Evolutionary conservation across 2,797 vertebrate genomes (phyloP), one percentile per base, ranked within the genome.

Genomic region (Notolepis coatsorum): DNA sequence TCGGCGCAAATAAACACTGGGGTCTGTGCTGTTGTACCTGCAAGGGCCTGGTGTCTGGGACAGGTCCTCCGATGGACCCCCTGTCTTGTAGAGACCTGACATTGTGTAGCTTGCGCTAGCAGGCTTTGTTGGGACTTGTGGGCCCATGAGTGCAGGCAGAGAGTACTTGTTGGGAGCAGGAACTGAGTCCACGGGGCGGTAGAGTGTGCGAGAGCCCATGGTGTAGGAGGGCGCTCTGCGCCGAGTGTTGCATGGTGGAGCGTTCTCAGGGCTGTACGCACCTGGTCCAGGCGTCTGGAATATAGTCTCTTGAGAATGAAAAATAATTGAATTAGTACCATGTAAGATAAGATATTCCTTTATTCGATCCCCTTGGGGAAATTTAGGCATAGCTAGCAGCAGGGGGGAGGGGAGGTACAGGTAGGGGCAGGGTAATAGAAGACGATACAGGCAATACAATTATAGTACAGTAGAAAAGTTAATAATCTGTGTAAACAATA

Each of bases 91-190:
- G 50, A 84, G 84, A 1, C 90, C 84, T 4, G 86, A 88, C 51
- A 93, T 90, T 0, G 91, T 91, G 78, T 92, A 94, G 60, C 93
- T 90, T 18, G 95, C 93, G 15, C 94, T 94, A 72, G 93, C 90
- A 7, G 86, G 80, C 52, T 95, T 95, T 65, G 83, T 88, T 35
- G 92, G 88, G 37, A 93, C 65, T 18, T 84, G 85, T 2, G 94
- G 77, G 1, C 95, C 94, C 79, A 96, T 86, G 10, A 96, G 89
- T 0, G 93, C 77, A 2, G 96, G 96, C 25, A 97, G 90, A 23
- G 72, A 84, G 76, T 96, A 96, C 66, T 89, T 90, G 67, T 96
- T 96, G 0, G 95, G 95, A 35, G 95, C 92, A 0, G 96, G 95
- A 1, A 90, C 85, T 0, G 90, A 38, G 65, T 94, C 91, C 0